Base-by-base conservation (phyloP, 2,113 vertebrate species). In the Bos javanicus region DNA sequence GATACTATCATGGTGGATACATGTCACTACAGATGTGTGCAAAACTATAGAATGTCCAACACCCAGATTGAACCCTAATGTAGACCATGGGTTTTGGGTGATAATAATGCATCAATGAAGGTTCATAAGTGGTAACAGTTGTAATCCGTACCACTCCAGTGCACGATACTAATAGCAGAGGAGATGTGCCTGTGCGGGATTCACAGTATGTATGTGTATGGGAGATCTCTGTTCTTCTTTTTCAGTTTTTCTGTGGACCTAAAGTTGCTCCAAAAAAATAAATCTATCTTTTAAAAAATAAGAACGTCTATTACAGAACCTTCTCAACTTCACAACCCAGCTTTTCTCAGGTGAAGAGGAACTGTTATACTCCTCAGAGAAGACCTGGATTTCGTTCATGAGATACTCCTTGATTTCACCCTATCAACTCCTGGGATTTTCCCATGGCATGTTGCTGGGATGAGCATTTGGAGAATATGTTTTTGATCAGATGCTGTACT, bases 51-150 rank as follows among this genome's bases (percentile, higher is more conserved):
- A 19, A 36, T 33, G 9, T 59, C 7, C 5, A 36, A 13, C 11
- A 64, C 10, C 28, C 30, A 85, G 80, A 82, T 46, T 46, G 7
- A 95, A 30, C 14, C 12, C 16, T 76, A 78, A 57, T 3, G 21
- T 71, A 28, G 64, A 43, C 14, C 56, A 3, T 9, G 26, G 83
- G 13, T 16, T 81, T 88, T 23, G 52, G 62, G 54, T 59, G 13
- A 56, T 21, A 12, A 4, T 82, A 28, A 85, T n/a, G 19, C 25
- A 3, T 48, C 56, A 7, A 0, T 23, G 19, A 25, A 48, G 54
- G 1, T 52, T 83, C n/a, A 28, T 23, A 5, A 0, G n/a, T 15
- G 36, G 21, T 82, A 50, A 64, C 17, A 91, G 48, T 25, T 36
- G 50, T 54, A 86, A 82, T 13, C 33, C 12, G 15, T 3, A 67